These are phyloP conservation scores for Plectropomus leopardus DNA, from an alignment of 2,113 vertebrate genomes.

Conservation along the genomic window DNA sequence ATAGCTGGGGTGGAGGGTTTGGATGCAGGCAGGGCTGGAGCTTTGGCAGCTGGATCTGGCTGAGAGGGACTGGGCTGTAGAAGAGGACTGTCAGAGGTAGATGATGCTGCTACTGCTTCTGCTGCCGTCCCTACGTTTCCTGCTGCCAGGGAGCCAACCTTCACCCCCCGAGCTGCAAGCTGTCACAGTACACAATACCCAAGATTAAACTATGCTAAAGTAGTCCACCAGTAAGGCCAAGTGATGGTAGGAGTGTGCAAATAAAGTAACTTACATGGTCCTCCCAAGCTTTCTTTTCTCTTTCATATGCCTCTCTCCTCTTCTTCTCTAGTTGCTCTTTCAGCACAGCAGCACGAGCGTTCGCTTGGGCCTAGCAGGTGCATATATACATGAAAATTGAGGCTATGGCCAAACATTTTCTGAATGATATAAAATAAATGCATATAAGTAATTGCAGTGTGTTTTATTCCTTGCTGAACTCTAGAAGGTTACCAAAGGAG, in stretches of 20 bases:
- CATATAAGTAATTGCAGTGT: neutral
- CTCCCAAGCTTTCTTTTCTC: conserved; percentile 94
- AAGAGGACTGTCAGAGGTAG: conserved; percentile 66
- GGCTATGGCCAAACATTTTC: neutral
- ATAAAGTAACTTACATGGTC: conserved; percentile 89
- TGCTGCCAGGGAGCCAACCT: conserved; percentile 75
- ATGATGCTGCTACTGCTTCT: conserved; percentile 48
- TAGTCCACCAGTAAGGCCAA: neutral
- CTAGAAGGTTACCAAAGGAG: neutral
- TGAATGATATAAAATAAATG: neutral
- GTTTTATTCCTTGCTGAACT: neutral
- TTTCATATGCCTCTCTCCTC: conserved; percentile 93
- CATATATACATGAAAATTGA: conserved; percentile 5
- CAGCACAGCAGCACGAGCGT: conserved; percentile 91
- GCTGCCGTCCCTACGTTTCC: conserved; percentile 41
- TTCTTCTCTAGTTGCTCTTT: conserved; percentile 95
- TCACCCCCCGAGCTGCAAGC: conserved; percentile 89
- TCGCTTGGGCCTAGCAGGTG: conserved; percentile 88
- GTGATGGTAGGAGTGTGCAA: neutral
- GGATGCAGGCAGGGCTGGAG: conserved; percentile 71
- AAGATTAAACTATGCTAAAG: conserved; percentile 9
- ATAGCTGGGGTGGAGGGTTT: conserved; percentile 84
- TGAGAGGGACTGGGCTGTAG: conserved; percentile 70
- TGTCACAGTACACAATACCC: conserved; percentile 65
- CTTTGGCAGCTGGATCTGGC: conserved; percentile 81